Conservation (phyloP, 2,888 invertebrate genomes). For the Trachelus tabidus region DNA sequence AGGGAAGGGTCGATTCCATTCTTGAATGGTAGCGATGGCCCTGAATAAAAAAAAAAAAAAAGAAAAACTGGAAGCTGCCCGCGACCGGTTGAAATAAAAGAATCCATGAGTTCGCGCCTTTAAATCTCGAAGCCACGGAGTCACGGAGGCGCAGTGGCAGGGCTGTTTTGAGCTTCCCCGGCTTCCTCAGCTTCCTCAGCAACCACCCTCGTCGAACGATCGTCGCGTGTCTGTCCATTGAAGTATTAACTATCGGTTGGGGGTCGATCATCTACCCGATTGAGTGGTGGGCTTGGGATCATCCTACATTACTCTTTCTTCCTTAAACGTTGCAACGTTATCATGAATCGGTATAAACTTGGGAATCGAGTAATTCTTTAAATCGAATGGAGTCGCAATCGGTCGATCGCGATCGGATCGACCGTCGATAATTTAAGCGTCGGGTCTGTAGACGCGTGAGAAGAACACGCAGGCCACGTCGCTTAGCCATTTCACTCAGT, state of each 20-base stretch:
- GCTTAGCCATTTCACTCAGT: no score
- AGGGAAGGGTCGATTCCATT: constrained; percentile 27
- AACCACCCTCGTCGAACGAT: constrained; percentile 12
- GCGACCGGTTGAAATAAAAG: constrained; percentile 8
- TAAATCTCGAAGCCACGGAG: not conserved
- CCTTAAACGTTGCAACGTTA: no score
- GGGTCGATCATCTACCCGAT: constrained; percentile 27
- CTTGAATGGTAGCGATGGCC: constrained; percentile 21
- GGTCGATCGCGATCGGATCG: no score
- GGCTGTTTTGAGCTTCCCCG: not conserved
- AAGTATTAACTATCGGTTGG: constrained; percentile 27
- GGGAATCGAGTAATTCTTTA: not conserved
- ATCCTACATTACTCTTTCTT: no score
- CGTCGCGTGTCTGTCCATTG: constrained; percentile 36
- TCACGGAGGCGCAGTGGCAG: constrained; percentile 1
- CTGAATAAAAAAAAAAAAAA: constrained; percentile 5
- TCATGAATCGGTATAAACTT: no score
- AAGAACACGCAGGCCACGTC: not conserved
- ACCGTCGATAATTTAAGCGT: no score
- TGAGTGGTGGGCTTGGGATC: constrained; percentile 13
- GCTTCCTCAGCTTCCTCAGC: no score
- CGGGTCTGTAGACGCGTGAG: not conserved
- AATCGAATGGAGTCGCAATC: not conserved
- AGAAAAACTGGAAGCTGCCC: constrained; percentile 12
- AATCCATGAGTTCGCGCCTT: constrained; percentile 3